Conservation (phyloP, 2,113 vertebrate species). For the Otis tarda region DNA sequence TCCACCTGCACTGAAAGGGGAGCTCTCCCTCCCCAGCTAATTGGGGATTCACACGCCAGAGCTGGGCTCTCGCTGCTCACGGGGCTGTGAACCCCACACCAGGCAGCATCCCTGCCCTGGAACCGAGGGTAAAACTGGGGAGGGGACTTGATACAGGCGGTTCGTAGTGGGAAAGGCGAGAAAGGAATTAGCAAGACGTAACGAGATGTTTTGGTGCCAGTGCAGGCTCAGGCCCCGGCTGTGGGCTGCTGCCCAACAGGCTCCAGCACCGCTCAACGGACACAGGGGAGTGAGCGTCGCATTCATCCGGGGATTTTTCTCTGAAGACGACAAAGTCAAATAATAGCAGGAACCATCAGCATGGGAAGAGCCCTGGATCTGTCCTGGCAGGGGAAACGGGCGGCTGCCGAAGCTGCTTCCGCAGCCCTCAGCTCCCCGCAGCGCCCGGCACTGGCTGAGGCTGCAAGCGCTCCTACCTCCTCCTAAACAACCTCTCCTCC, state of each 20-base stretch:
- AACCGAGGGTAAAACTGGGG: not conserved
- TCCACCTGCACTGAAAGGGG: not conserved
- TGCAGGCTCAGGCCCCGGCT: not conserved
- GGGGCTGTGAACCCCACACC: not conserved
- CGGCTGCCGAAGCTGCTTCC: not conserved
- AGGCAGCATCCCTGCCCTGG: not conserved
- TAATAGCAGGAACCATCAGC: not conserved
- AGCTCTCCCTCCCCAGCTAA: not conserved
- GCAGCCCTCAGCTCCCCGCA: not conserved
- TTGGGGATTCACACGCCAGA: not conserved
- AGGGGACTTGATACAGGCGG: rapidly evolving
- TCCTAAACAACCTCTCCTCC: too few relatives aligned
- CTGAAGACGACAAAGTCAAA: not conserved
- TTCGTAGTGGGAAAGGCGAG: not conserved
- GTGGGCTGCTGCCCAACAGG: not conserved
- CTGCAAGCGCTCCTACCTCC: not conserved
- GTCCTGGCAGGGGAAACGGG: not conserved
- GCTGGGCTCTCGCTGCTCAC: rapidly evolving
- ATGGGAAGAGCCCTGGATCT: not conserved
- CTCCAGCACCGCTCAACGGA: not conserved
- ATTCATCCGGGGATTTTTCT: not conserved
- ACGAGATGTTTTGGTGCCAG: not conserved
- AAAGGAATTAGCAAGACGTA: not conserved
- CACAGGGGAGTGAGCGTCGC: not conserved
- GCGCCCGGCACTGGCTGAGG: not conserved